These are phyloP conservation scores for Cremastinae sp. DNA, from an alignment of 2,888 invertebrate genomes.

Conservation along the genomic window DNA sequence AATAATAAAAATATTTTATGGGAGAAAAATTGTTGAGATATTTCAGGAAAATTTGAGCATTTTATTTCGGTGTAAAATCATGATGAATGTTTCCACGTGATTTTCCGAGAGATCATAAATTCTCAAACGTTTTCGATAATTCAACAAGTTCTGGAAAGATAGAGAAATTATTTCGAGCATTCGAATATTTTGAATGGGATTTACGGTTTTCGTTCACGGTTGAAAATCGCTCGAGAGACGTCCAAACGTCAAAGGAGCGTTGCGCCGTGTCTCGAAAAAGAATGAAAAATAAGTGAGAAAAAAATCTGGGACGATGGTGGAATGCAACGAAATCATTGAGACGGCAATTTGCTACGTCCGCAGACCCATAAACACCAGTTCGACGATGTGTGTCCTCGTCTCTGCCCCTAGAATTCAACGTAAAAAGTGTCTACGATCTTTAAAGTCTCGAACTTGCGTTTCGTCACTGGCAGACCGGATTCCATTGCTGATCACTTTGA, in stretches of 20 bases:
- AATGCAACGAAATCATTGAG: constrained; percentile 39
- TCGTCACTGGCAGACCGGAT: constrained; percentile 42
- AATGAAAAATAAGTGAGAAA: not conserved
- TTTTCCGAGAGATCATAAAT: too few species aligned
- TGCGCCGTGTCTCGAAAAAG: not conserved
- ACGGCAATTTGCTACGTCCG: constrained; percentile 18
- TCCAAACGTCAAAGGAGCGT: constrained; percentile 29
- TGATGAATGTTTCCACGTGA: too few species aligned
- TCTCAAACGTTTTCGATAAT: too few species aligned
- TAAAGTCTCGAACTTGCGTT: constrained; percentile 43
- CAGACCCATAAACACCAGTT: constrained; percentile 17
- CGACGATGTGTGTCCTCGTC: constrained; percentile 7
- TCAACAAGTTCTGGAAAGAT: too few species aligned
- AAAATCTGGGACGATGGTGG: constrained; percentile 28
- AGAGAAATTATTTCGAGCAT: too few species aligned
- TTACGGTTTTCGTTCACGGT: not conserved
- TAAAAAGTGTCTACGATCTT: constrained; percentile 15
- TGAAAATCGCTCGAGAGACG: constrained; percentile 8
- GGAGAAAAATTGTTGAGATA: not conserved
- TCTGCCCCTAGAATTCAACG: constrained; percentile 27
- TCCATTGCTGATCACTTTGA: constrained; percentile 8
- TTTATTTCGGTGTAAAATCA: too few species aligned
- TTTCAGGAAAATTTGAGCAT: too few species aligned
- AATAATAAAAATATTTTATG: not conserved
- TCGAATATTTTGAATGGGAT: too few species aligned